phyloP scores from a whole-genome alignment of 2,797 vertebrate genomes.

The Macropus fuliginosus region DNA sequence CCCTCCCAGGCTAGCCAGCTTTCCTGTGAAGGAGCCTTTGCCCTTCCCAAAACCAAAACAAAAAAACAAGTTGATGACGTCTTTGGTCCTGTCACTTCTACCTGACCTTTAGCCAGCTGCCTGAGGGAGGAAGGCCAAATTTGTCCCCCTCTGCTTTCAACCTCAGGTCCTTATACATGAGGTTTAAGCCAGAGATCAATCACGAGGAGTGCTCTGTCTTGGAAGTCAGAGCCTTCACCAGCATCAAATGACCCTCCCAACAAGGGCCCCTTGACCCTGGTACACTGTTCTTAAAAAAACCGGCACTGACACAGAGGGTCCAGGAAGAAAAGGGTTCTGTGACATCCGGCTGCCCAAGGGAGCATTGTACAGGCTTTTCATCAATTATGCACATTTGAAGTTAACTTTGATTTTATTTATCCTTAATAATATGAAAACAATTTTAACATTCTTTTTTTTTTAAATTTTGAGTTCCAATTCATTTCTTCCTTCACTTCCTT shows the following conservation, averaged over 20 bases:
- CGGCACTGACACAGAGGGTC: background rate
- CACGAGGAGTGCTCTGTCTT: background rate
- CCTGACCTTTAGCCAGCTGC: background rate
- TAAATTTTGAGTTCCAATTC: background rate
- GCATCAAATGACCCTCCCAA: background rate
- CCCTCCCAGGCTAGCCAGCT: background rate
- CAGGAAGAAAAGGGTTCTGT: background rate
- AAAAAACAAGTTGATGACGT: background rate
- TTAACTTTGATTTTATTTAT: background rate
- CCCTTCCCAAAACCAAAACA: background rate
- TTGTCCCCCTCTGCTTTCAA: background rate
- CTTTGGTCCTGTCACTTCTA: background rate
- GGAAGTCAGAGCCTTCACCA: background rate
- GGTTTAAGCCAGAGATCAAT: background rate
- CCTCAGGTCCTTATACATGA: background rate
- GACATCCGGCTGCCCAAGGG: background rate
- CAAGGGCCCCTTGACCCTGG: background rate
- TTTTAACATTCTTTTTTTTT: too few relatives aligned
- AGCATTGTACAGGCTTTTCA: background rate
- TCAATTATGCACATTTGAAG: background rate
- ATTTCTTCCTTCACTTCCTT: background rate
- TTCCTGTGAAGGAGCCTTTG: background rate
- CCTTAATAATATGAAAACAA: too few relatives aligned
- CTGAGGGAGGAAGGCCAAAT: background rate
- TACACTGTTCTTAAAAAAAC: background rate